Conservation (phyloP, 2,113 vertebrate species). For the Nannospalax galili region DNA sequence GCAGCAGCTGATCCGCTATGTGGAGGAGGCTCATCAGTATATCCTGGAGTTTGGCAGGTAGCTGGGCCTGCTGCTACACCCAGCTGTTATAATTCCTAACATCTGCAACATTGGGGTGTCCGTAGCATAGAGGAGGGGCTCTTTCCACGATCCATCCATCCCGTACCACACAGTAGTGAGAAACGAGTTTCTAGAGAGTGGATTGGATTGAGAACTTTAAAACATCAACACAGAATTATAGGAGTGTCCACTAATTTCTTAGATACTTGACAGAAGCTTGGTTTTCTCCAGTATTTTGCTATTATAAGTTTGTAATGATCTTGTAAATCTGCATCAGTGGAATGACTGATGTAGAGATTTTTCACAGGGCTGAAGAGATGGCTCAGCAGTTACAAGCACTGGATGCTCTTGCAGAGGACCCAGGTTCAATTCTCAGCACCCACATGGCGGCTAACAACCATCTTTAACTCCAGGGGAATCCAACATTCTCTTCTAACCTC, state of each 20-base stretch:
- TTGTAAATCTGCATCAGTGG: not conserved
- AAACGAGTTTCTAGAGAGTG: not conserved
- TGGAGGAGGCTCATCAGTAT: conserved; percentile 95
- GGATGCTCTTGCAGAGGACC: no score
- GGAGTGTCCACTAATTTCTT: not conserved
- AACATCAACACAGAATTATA: not conserved
- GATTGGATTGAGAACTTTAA: not conserved
- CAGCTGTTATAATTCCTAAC: not conserved
- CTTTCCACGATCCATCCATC: not conserved
- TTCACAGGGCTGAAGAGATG: no score
- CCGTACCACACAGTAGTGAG: not conserved
- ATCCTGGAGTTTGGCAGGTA: conserved; percentile 94
- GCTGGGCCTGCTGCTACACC: fast-evolving
- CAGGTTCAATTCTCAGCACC: no score
- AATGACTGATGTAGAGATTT: not conserved
- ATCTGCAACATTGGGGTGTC: not conserved
- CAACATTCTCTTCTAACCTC: no score
- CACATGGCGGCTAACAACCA: no score
- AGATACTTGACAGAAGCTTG: not conserved
- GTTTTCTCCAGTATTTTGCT: not conserved
- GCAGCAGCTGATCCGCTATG: conserved; percentile 95
- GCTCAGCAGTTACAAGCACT: no score
- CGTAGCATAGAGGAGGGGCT: not conserved
- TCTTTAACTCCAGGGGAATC: no score
- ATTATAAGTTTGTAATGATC: no score